Base-by-base conservation (phyloP, 2,797 vertebrate genomes). In the Gallinago stenura region DNA sequence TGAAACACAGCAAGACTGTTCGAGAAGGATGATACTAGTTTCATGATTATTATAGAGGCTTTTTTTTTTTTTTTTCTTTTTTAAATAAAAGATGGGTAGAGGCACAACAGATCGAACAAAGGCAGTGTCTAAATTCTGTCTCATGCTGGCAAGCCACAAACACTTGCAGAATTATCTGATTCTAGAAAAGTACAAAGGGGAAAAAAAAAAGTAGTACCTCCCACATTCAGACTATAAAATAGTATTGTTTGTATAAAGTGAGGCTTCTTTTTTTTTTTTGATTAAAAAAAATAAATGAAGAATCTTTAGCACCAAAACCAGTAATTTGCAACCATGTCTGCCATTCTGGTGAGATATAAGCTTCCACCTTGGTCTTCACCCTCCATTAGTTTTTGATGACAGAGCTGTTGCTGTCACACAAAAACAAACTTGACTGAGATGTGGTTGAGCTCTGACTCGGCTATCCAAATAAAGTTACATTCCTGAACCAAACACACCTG, bases 291-390 rank as follows among this genome's bases (percentile, higher is more conserved):
- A 58, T 7, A 35, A 26, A 26, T 2, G 7, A 41, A 41, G 41
- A 41, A 41, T 28, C 53, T 43, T 35, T 15, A 70, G 41, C 11
- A 24, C 9, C 33, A 50, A 14, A 64, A 30, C 11, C 15, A 1
- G 2, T 4, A 28, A 14, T 41, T 13, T 5, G 7, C 12, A 10
- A 51, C 8, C n/a, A 4, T 0, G 2, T 21, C 15, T 1, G 0
- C 28, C 24, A 9, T 7, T 14, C 24, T 2, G 6, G 4, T 17
- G 14, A 45, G 13, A 57, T 4, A 31, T 1, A 43, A 48, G 24
- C 2, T 79, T 19, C 46, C 45, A 76, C 41, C 18, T 1, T 20
- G 20, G 57, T 71, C 78, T 76, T 35, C 31, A 51, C 25, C 6
- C 31, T 76, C 31, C 31, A 17, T 15, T 18, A 22, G 26, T 2